Evolutionary conservation across 2,888 invertebrate genomes (phyloP), one percentile per base, ranked within the genome.

Genomic region (Tanytarsus gracilentus): DNA sequence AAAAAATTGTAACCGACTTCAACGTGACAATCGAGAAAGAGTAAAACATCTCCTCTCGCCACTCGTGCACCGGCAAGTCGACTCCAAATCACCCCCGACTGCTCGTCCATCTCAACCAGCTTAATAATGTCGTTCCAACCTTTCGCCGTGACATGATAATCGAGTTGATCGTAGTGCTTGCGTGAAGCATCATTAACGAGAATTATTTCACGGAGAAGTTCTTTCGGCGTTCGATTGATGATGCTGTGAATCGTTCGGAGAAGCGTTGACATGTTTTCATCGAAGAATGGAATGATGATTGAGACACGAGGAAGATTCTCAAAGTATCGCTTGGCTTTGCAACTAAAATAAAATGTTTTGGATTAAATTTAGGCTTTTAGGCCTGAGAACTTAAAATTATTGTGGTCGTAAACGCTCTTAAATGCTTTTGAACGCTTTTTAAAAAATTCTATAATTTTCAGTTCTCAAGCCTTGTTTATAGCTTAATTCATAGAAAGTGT

Each of bases 251-350:
- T 65, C 72, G 81, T 65, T 75, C 73, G 71, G 58, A 83, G 67
- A 8, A 83, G 69, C 0, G 82, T 81, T 18, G 77, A 76, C 68
- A 78, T 78, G 66, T 83, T 83, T 65, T 83, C 83, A 65, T 83
- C 82, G 69, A 82, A 81, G 68, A 83, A 83, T 2, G 83, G 82
- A n/a, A 84, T 77, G 49, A 83, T 76, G 11, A 84, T 77, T 65
- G 81, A 81, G 16, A 78, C 78, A 3, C 76, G 72, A 16, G 80
- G 79, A 29, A 83, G 69, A n/a, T 75, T 69, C 26, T 69, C 69
- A 49, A 74, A 67, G 65, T 83, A 82, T 64, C 60, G 6, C 33
- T 36, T 48, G 16, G 18, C 25, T 16, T 26, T 14, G 30, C 61
- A 61, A 5, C 55, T 55, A 33, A 30, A 52, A 52, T 23, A 27